Conservation (phyloP, 2,888 invertebrate genomes). For the Athalia circularis region DNA sequence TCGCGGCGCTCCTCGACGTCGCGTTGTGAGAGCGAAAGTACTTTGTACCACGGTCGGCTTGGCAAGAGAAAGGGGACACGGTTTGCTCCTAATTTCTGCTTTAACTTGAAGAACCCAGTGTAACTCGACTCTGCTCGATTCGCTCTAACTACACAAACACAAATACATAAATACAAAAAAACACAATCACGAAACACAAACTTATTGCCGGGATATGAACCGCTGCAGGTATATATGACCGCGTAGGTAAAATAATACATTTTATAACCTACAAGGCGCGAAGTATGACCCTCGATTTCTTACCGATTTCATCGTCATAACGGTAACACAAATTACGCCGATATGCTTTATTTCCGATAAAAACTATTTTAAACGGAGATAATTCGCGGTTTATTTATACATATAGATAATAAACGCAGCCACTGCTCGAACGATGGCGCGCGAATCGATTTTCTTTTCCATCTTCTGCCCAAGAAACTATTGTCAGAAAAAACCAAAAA, state of each 20-base stretch:
- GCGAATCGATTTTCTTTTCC: no score
- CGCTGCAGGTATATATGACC: background rate
- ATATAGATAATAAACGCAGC: no score
- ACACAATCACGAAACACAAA: background rate
- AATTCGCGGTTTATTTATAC: no score
- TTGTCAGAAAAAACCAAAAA: no score
- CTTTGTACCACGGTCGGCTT: conserved; percentile 73
- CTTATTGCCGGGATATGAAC: background rate
- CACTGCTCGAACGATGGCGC: no score
- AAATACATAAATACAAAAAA: background rate
- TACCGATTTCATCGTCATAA: background rate
- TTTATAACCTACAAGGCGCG: background rate
- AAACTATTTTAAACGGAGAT: no score
- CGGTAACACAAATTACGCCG: background rate
- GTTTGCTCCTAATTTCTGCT: conserved; percentile 74
- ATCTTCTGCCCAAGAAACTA: no score
- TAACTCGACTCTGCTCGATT: conserved; percentile 53
- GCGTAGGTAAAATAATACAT: background rate
- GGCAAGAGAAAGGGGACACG: conserved; percentile 74
- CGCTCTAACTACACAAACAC: background rate
- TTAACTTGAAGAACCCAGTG: conserved; percentile 64
- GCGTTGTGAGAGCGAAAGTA: conserved; percentile 72
- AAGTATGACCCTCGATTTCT: conserved; percentile 31
- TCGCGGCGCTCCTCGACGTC: no score
- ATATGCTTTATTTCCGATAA: no score